A percentile compares a stretch with the other conserved stretches of the same genome.
These are phyloP conservation scores for Noctua janthina DNA, from an alignment of 2,888 invertebrate species.

Conservation along the genomic window DNA sequence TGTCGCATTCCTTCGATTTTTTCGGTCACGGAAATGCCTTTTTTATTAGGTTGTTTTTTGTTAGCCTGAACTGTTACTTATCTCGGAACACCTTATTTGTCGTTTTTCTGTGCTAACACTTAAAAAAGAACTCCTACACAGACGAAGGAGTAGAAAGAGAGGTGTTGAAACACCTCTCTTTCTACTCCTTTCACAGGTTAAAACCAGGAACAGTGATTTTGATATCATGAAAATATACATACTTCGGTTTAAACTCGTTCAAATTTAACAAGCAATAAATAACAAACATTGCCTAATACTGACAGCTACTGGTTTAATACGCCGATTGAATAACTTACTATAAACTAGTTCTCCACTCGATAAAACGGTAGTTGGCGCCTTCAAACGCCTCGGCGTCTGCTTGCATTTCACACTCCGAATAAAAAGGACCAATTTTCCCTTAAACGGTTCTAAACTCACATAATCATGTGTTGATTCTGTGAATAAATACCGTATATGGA, in stretches of 20 bases:
- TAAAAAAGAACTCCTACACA: not conserved
- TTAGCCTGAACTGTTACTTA: no score
- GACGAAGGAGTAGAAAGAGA: no score
- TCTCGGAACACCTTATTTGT: not conserved
- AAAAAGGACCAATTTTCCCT: constrained; percentile 39
- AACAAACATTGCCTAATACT: constrained; percentile 31
- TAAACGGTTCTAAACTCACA: constrained; percentile 45
- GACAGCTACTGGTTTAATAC: constrained; percentile 37
- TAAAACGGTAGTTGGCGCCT: constrained; percentile 42
- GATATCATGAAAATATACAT: constrained; percentile 1
- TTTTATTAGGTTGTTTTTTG: no score
- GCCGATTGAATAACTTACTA: constrained; percentile 30
- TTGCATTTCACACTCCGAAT: constrained; percentile 28
- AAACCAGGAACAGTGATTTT: not conserved
- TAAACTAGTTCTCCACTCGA: constrained; percentile 41
- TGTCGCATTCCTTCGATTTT: not conserved
- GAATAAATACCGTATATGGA: constrained; percentile 50
- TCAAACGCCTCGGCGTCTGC: constrained; percentile 40
- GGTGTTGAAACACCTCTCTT: no score
- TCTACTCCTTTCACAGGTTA: not conserved
- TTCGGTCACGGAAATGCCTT: not conserved
- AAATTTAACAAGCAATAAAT: constrained; percentile 44
- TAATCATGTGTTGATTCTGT: constrained; percentile 29
- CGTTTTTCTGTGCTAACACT: not conserved
- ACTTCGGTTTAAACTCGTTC: constrained; percentile 12